These are phyloP conservation scores for Drosophila stalkeri DNA, from an alignment of 2,888 invertebrate genomes.

Conservation along the genomic window DNA sequence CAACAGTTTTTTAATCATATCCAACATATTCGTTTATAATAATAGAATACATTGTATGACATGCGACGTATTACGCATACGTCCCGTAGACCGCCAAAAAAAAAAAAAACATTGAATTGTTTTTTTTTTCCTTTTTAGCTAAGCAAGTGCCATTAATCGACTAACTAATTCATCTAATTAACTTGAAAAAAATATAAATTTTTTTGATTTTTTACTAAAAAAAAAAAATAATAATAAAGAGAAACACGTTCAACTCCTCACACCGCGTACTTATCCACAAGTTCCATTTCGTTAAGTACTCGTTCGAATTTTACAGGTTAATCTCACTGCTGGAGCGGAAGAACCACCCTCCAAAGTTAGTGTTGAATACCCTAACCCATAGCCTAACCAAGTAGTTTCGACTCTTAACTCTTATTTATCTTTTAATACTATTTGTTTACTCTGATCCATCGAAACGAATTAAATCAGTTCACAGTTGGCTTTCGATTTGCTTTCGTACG, in stretches of 20 bases:
- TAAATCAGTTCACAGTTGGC: conserved; percentile 24
- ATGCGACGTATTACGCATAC: conserved; percentile 52
- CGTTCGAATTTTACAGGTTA: conserved; percentile 83
- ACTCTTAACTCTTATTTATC: conserved; percentile 21
- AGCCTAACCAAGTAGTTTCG: conserved; percentile 14
- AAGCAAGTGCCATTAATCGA: conserved; percentile 15
- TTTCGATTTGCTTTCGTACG: conserved; percentile 28
- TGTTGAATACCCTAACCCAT: conserved; percentile 70
- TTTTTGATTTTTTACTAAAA: conserved; percentile 13
- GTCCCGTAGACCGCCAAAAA: conserved; percentile 39
- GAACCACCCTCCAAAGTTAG: conserved; percentile 85
- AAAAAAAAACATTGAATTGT: not conserved
- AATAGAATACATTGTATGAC: conserved; percentile 43
- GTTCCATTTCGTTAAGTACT: conserved; percentile 53
- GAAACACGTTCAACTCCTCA: conserved; percentile 18
- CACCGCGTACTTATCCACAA: conserved; percentile 23
- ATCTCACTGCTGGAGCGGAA: conserved; percentile 85
- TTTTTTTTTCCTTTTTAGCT: conserved; percentile 12
- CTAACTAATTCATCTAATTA: conserved; percentile 21
- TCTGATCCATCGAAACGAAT: conserved; percentile 4
- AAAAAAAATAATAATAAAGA: not conserved
- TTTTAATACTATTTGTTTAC: not conserved
- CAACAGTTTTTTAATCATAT: conserved; percentile 11
- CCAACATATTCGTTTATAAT: not conserved
- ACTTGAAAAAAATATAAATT: not conserved